Base-by-base conservation (phyloP, 1,140 invertebrate genomes). In the Phymastichus coffea region DNA sequence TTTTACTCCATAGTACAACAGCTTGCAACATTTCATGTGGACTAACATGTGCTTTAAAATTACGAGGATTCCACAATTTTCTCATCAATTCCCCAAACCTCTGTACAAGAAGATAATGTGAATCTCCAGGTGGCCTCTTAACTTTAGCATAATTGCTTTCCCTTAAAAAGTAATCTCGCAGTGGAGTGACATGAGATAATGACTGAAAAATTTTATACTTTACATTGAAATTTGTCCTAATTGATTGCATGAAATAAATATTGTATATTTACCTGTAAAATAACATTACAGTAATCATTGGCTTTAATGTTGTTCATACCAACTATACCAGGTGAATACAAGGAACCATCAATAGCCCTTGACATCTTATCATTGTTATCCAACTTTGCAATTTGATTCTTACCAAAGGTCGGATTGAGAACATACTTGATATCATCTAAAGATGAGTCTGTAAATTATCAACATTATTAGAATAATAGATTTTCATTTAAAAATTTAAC, bases 1-100 rank as follows among this genome's bases (percentile, higher is more conserved):
- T 99, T 75, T 95, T 94, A 69, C 95, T 98, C 89, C 95, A 99
- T 7, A 99, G 80, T 1, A 99, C 97, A 26, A 99, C 96, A 28
- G 98, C 95, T 80, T 99, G 98, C 12, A 99, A 80, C 97, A 99
- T 99, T 84, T 99, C 98, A 79, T 99, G 98, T 0, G 98, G 98
- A 49, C 95, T 98, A 1, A 99, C 98, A 74, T 99, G 98, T 4
- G 97, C 93, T 82, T 99, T 99, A 73, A 99, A 99, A 74, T 99
- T 99, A 56, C 95, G 81, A 0, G 97, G 96, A 80, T 99, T 99
- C 98, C 98, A 99, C 64, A 99, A 81, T 79, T 99, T 99, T 4
- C 98, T 79, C 77, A 99, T 88, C 7, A 99, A 81, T 78, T 99
- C 98, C 2, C 97, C 98, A 81, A 99, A 99, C 51, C 98, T 83